Conservation (phyloP, 2,888 invertebrate genomes). For the Eustalomyia histrio region DNA sequence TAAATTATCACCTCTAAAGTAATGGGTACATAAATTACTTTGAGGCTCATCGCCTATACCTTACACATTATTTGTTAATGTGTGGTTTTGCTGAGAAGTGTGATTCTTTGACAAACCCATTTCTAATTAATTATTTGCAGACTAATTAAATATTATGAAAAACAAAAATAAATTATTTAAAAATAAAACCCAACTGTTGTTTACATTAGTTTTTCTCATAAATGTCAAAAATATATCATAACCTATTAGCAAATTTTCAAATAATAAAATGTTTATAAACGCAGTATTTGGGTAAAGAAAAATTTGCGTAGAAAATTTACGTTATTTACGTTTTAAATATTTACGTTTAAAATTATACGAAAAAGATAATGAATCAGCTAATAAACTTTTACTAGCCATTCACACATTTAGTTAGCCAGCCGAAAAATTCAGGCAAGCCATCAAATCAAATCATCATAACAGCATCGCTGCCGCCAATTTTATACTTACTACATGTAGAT, state of each 20-base stretch:
- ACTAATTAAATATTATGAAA: not conserved
- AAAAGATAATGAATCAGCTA: slow-evolving; percentile 39
- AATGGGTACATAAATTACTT: too few relatives aligned
- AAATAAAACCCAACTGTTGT: not conserved
- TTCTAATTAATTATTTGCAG: too few relatives aligned
- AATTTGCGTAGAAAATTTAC: slow-evolving; percentile 30
- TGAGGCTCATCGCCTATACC: too few relatives aligned
- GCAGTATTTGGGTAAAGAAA: not conserved
- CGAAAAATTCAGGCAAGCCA: not conserved
- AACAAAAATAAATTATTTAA: not conserved
- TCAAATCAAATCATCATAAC: not conserved
- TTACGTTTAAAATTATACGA: slow-evolving; percentile 39
- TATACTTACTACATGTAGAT: not conserved
- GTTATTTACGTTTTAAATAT: slow-evolving; percentile 49
- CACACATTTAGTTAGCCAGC: not conserved
- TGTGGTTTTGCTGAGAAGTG: too few relatives aligned
- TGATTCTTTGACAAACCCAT: too few relatives aligned
- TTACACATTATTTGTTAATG: too few relatives aligned
- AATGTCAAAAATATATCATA: slow-evolving; percentile 3
- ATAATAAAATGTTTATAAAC: slow-evolving; percentile 45
- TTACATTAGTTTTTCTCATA: not conserved
- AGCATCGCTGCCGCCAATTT: not conserved
- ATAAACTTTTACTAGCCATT: slow-evolving; percentile 24
- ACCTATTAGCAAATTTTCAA: not conserved
- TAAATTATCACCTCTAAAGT: too few relatives aligned